Evolutionary conservation across 2,888 invertebrate species (phyloP).

Genomic region (Malthinus flaveolus): DNA sequence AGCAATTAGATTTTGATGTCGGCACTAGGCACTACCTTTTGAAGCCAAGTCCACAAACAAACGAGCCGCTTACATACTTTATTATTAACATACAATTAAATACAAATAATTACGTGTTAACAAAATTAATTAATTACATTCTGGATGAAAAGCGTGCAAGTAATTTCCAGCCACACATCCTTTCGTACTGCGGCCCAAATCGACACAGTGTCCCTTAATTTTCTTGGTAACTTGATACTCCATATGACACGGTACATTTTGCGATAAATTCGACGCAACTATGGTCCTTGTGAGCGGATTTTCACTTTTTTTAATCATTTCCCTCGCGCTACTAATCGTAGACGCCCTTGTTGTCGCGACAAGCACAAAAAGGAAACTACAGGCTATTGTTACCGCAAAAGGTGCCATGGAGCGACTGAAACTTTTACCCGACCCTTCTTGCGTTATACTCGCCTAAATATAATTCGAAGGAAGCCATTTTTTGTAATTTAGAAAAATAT

Average conservation of each 20-base stretch:
- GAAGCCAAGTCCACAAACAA: no score
- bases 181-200: constrained; percentile 47
- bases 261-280: constrained; percentile 29
- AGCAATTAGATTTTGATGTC: no score
- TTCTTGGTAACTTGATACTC: constrained; percentile 49
- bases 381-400: neutral
- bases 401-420: constrained; percentile 16
- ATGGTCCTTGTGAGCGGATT: constrained; percentile 35
- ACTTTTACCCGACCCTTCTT: neutral
- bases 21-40: no score
- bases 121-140: constrained; percentile 49
- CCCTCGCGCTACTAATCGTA: no score
- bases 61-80: no score
- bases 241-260: constrained; percentile 35
- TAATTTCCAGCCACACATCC: constrained; percentile 55
- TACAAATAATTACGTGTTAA: constrained; percentile 7
- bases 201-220: constrained; percentile 52
- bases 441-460: no score
- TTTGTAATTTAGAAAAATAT: constrained; percentile 12
- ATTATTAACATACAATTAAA: neutral
- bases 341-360: constrained; percentile 11
- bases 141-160: constrained; percentile 53
- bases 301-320: constrained; percentile 43
- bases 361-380: constrained; percentile 1
- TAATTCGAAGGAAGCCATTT: no score